Evolutionary conservation across 2,888 invertebrate genomes (phyloP).

Genomic region (Cerceris ruficornis): DNA sequence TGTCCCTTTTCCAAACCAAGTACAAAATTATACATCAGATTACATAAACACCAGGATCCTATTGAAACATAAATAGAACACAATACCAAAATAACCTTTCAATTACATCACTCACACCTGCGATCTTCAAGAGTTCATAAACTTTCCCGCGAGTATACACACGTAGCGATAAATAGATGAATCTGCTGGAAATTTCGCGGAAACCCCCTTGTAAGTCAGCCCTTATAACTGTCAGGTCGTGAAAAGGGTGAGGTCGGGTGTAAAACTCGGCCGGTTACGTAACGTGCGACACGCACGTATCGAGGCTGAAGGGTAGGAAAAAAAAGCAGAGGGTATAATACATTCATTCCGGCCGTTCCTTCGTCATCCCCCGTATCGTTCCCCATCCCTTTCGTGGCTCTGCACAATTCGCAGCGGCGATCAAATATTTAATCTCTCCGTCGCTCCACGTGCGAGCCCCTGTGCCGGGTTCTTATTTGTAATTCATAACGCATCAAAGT

Average conservation of each 20-base stretch:
- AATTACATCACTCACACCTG: not conserved
- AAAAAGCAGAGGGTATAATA: slow-evolving; percentile 29
- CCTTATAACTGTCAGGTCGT: not conserved
- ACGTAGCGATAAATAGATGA: not conserved
- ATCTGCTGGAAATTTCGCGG: slow-evolving; percentile 7
- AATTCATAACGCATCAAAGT: slow-evolving; percentile 52
- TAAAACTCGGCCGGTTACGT: slow-evolving; percentile 53
- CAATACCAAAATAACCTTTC: not conserved
- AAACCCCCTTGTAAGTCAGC: slow-evolving; percentile 4
- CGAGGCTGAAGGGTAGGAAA: not conserved
- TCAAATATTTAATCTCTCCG: slow-evolving; percentile 56
- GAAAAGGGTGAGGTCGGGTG: slow-evolving; percentile 33
- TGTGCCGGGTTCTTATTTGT: slow-evolving; percentile 38
- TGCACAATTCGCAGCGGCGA: slow-evolving; percentile 31
- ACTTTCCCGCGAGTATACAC: too few relatives aligned
- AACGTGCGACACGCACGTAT: slow-evolving; percentile 36
- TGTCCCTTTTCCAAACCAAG: not conserved
- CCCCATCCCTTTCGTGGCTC: not conserved
- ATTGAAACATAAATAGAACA: too few relatives aligned
- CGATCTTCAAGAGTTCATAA: not conserved
- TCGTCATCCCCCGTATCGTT: not conserved
- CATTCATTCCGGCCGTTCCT: slow-evolving; percentile 24
- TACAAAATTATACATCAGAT: not conserved
- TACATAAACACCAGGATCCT: not conserved
- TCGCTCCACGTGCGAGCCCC: slow-evolving; percentile 13